A percentile compares a stretch with the other conserved stretches of the same genome.
These are phyloP conservation scores for Camelus dromedarius DNA, from an alignment of 2,113 vertebrate genomes.

Conservation along the genomic window DNA sequence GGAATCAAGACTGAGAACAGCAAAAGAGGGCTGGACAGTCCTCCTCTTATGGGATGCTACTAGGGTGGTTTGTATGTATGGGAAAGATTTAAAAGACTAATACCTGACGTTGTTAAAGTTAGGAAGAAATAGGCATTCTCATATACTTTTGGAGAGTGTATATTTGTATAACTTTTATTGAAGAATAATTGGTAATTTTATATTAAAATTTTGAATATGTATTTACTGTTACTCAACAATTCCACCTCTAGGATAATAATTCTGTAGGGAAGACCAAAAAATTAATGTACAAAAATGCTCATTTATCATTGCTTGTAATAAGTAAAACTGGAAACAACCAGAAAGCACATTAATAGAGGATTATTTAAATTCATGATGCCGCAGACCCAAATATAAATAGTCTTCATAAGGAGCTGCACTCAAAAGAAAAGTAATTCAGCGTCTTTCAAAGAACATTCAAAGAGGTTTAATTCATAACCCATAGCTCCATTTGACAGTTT, in stretches of 20 bases:
- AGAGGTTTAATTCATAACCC: not conserved
- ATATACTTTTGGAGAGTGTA: not conserved
- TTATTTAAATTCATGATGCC: not conserved
- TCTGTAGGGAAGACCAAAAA: not conserved
- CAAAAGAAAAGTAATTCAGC: constrained; percentile 47
- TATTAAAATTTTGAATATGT: not conserved
- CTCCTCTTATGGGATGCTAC: not conserved
- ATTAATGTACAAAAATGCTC: not conserved
- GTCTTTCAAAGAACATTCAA: not conserved
- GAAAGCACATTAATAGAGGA: not conserved
- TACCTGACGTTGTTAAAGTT: not conserved
- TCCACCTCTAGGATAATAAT: not conserved
- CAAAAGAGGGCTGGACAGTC: not conserved
- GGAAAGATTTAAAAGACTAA: not conserved
- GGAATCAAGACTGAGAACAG: not conserved
- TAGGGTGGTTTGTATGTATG: not conserved
- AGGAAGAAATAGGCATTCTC: not conserved
- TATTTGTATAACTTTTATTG: not conserved
- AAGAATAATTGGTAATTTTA: not conserved
- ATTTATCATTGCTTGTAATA: not conserved
- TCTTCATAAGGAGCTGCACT: not conserved
- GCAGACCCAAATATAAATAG: not conserved
- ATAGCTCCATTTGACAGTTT: not conserved
- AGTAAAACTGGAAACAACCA: not conserved
- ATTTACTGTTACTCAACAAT: not conserved